These are phyloP conservation scores for Cataglyphis albicans DNA, from an alignment of 2,888 invertebrate genomes.

Conservation along the genomic window DNA sequence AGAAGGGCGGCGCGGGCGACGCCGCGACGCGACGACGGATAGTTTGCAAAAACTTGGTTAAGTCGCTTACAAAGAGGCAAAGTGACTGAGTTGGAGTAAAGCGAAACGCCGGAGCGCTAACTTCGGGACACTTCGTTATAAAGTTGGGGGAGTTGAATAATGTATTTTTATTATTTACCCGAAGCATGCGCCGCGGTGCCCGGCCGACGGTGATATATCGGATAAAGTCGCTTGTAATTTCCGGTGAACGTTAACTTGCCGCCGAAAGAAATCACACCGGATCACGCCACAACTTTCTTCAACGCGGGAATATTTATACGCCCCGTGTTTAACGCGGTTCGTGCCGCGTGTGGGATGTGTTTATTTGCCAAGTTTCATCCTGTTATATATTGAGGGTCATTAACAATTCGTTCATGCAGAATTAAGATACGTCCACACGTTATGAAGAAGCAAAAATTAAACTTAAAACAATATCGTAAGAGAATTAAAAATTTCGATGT, in stretches of 20 bases:
- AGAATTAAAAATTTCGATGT: neutral
- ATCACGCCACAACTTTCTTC: conserved; percentile 52
- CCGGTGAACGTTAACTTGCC: conserved; percentile 51
- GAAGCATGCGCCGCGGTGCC: conserved; percentile 38
- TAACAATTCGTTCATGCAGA: neutral
- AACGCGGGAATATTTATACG: conserved; percentile 44
- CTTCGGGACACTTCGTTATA: conserved; percentile 63
- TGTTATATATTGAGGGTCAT: conserved; percentile 6
- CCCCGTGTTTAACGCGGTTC: neutral
- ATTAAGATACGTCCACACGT: neutral
- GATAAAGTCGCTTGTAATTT: conserved; percentile 58
- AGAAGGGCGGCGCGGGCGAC: conserved; percentile 10
- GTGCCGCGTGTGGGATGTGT: conserved; percentile 29
- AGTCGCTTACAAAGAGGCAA: conserved; percentile 63
- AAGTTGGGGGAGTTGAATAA: conserved; percentile 65
- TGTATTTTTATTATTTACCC: conserved; percentile 67
- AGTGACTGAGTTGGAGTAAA: conserved; percentile 59
- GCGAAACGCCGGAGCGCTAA: conserved; percentile 60
- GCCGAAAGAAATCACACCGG: conserved; percentile 56
- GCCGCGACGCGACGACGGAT: conserved; percentile 45
- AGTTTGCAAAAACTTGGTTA: conserved; percentile 65
- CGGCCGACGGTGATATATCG: conserved; percentile 50
- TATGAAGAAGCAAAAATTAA: neutral
- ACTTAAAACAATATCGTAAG: neutral
- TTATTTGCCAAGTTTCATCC: conserved; percentile 36